phyloP scores from a whole-genome alignment of 2,888 invertebrate genomes.

The Andrena bicolor region DNA sequence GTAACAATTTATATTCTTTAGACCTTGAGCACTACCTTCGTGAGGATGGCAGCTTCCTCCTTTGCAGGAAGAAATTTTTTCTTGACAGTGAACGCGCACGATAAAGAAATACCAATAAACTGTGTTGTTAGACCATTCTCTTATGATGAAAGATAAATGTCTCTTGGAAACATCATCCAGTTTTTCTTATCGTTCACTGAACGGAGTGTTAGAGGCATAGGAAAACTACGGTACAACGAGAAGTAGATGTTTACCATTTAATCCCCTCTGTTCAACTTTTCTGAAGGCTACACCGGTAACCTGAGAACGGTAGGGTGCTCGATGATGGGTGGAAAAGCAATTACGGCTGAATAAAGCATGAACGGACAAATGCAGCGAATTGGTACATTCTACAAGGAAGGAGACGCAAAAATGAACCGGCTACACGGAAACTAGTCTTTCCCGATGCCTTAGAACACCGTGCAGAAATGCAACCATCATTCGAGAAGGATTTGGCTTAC shows the following conservation, averaged over 20 bases:
- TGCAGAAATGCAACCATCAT: background rate
- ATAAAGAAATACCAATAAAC: background rate
- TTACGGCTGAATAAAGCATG: slow-evolving; percentile 29
- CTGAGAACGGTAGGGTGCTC: background rate
- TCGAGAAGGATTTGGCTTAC: slow-evolving; percentile 21
- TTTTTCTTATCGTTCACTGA: background rate
- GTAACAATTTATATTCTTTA: background rate
- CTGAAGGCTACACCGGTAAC: background rate
- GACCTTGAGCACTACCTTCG: background rate
- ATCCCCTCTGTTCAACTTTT: background rate
- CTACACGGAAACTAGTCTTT: background rate
- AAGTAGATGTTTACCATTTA: background rate
- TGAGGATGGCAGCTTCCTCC: no score
- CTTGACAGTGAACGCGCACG: background rate
- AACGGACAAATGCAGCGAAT: background rate
- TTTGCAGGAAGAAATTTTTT: background rate
- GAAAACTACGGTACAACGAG: background rate
- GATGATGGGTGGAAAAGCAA: background rate
- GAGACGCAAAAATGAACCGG: no score
- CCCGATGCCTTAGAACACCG: background rate
- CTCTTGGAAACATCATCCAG: background rate
- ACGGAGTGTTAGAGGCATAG: background rate
- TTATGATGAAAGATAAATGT: background rate
- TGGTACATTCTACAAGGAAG: background rate
- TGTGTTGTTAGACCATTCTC: background rate